Evolutionary conservation across 2,888 invertebrate genomes (phyloP).

Genomic region (Oscheius sp.): DNA sequence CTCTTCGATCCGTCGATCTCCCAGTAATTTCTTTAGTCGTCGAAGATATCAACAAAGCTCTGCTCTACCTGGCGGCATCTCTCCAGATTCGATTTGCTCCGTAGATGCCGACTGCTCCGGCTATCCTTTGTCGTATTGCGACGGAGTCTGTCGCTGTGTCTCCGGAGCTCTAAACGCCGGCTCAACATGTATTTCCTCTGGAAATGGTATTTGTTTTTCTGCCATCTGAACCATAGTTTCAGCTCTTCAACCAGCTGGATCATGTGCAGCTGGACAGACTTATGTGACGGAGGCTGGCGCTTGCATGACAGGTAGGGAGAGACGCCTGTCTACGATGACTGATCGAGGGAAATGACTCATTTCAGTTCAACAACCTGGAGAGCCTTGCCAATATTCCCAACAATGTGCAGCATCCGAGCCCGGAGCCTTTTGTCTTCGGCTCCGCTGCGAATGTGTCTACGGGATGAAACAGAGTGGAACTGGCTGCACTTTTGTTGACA

Average conservation of each 20-base stretch:
- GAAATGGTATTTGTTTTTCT: not conserved
- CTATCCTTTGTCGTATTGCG: conserved; percentile 68
- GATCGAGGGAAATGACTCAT: conserved; percentile 14
- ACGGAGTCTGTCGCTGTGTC: conserved; percentile 67
- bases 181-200: conserved; percentile 60
- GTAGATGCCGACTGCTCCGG: conserved; percentile 67
- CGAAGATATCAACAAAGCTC: conserved; percentile 17
- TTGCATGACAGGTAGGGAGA: conserved; percentile 66
- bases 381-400: conserved; percentile 70
- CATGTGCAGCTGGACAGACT: conserved; percentile 64
- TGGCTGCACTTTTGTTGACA: conserved; percentile 68
- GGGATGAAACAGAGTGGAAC: conserved; percentile 66
- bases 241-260: conserved; percentile 47
- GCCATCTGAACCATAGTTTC: conserved; percentile 7
- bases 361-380: conserved; percentile 67
- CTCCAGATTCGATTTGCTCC: conserved; percentile 55
- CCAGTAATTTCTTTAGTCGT: conserved; percentile 22
- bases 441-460: conserved; percentile 66
- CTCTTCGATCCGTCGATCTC: conserved; percentile 1
- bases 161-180: conserved; percentile 68
- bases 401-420: conserved; percentile 68
- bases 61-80: not conserved
- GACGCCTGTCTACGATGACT: conserved; percentile 3
- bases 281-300: conserved; percentile 69
- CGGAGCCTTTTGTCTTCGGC: conserved; percentile 67